A percentile compares a stretch with the other conserved stretches of the same genome.
phyloP scores from a whole-genome alignment of 2,888 invertebrate genomes.

The Pristionchus fissidentatus region DNA sequence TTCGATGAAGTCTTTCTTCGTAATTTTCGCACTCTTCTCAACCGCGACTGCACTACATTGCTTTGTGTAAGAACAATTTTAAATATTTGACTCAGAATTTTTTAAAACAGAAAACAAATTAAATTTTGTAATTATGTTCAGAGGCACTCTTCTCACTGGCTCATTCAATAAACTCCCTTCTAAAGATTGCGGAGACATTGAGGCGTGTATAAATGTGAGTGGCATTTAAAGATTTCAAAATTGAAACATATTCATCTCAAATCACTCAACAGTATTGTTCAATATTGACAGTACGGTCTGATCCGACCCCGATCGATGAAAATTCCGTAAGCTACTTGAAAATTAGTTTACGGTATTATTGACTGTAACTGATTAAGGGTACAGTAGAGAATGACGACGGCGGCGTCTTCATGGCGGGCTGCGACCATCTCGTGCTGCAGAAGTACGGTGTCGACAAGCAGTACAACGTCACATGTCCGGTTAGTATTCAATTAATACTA shows the following conservation, averaged over 20 bases:
- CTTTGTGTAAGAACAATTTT: not conserved
- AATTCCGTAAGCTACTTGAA: too few relatives aligned
- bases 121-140: not conserved
- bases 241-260: not conserved
- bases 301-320: too few relatives aligned
- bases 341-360: too few relatives aligned
- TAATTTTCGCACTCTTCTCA: not conserved
- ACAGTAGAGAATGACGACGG: slow-evolving; percentile 16
- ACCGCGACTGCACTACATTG: slow-evolving; percentile 24
- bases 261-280: not conserved
- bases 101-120: not conserved
- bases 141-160: not conserved
- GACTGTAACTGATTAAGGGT: not conserved
- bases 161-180: slow-evolving; percentile 26
- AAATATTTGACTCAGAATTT: not conserved
- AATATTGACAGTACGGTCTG: too few relatives aligned
- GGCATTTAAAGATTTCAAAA: not conserved
- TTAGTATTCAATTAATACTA: not conserved
- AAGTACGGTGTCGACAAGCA: not conserved
- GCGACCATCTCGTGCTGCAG: not conserved
- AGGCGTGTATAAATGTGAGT: slow-evolving; percentile 11
- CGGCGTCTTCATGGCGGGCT: slow-evolving; percentile 28
- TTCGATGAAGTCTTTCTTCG: not conserved
- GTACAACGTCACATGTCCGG: not conserved
- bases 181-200: slow-evolving; percentile 35